Evolutionary conservation across 2,888 invertebrate species (phyloP).

Genomic region (Trilocha varians): DNA sequence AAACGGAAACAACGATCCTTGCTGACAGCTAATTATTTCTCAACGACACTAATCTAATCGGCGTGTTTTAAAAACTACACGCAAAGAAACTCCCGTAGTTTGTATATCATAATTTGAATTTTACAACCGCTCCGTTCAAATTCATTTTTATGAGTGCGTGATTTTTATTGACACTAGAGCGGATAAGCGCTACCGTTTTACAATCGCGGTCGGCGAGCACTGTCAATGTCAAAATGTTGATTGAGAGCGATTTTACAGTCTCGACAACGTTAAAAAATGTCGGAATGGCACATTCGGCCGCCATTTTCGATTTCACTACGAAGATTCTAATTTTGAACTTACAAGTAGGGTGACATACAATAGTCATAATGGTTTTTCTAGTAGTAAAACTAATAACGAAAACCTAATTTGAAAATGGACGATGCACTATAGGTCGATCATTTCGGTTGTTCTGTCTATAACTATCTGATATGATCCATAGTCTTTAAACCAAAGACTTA

Average conservation of each 20-base stretch:
- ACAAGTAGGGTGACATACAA: too few species aligned
- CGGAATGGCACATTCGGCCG: constrained; percentile 29
- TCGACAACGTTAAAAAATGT: constrained; percentile 39
- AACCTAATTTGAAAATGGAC: too few species aligned
- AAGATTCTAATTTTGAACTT: constrained; percentile 58
- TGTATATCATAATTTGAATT: constrained; percentile 58
- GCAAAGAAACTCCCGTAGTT: constrained; percentile 23
- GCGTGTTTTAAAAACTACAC: constrained; percentile 46
- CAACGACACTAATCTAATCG: constrained; percentile 59
- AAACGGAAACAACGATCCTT: constrained; percentile 62
- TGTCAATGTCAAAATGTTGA: constrained; percentile 47
- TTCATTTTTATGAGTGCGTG: constrained; percentile 52
- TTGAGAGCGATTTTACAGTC: constrained; percentile 44
- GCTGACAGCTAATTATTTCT: constrained; percentile 71
- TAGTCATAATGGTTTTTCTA: too few species aligned
- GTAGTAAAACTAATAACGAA: too few species aligned
- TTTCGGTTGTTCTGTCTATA: too few species aligned
- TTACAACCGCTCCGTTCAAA: constrained; percentile 53
- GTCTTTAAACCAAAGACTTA: constrained; percentile 28
- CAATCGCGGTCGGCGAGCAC: constrained; percentile 30
- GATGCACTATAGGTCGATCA: too few species aligned
- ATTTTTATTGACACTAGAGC: constrained; percentile 48
- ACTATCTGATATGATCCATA: constrained; percentile 34
- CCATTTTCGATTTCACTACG: constrained; percentile 54
- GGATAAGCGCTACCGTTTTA: constrained; percentile 33